Evolutionary conservation across 2,888 invertebrate species (phyloP), one percentile per base, ranked within the genome.

Genomic region (Brassicogethes aeneus): DNA sequence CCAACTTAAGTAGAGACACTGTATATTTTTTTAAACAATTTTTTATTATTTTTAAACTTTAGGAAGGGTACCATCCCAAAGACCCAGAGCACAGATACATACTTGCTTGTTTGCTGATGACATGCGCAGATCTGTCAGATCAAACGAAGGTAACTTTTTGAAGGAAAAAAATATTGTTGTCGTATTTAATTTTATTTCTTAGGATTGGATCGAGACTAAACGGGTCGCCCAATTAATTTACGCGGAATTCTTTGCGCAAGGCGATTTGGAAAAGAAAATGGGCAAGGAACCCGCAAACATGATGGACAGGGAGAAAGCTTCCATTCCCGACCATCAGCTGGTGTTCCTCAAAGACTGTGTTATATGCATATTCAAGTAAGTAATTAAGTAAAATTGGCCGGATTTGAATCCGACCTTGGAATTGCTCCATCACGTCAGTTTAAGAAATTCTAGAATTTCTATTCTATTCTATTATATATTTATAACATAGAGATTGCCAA

Each of bases 171-270:
- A 12, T 10, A 12, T 32, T 32, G 10, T 32, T 32, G 12, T 46
- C n/a, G n/a, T n/a, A n/a, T n/a, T n/a, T n/a, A n/a, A n/a, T n/a
- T n/a, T n/a, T n/a, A n/a, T n/a, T n/a, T n/a, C n/a, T n/a, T n/a
- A 64, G 62, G 59, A 73, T 49, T 84, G 78, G 74, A 61, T 58
- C n/a, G 65, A 69, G 45, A 69, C 71, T 2, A 72, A 71, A 50
- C 65, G 66, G 48, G 70, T 71, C 15, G 73, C 74, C 16, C 51
- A 59, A 37, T 43, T 59, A 36, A 57, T 66, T 32, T 80, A 90
- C 59, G 76, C 81, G 37, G 92, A 92, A 70, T 92, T 90, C 68
- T 91, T 91, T 70, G 79, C 78, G 35, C 88, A 90, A 72, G 89
- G 90, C 2, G 91, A 91, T 61, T 68, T 82, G 54, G 90, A 91